Base-by-base conservation (phyloP, 2,113 vertebrate species). In the Hyperopisus bebe region DNA sequence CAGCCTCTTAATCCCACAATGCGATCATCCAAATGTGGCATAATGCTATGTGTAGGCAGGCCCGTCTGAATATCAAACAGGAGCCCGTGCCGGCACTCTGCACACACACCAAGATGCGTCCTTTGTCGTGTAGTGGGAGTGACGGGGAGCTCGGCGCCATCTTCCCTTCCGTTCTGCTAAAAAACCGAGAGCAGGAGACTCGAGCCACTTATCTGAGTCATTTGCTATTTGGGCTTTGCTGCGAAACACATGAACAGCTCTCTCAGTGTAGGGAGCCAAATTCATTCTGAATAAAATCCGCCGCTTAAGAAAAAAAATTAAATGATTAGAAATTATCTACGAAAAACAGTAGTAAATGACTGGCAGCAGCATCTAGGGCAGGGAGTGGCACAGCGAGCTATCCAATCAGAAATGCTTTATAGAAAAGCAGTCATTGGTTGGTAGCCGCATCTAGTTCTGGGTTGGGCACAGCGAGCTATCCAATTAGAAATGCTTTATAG, bases 1-100 rank as follows among this genome's bases (percentile, higher is more conserved):
- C 96, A 94, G 94, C 94, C 94, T 93, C 94, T 94, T 97, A 96
- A 96, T 97, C 95, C 95, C 94, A 95, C 96, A 96, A 95, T 95
- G 93, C 95, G 94, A 96, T 97, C 96, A 95, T 94, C 95, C 95
- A 95, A 94, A 95, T 94, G 93, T 94, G 95, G 96, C 94, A 95
- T 95, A 95, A 95, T 96, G 95, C 96, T 88, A 92, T 93, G 94
- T 95, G 95, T 95, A 95, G 96, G 93, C 94, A 95, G 94, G 93
- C 92, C 86, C 94, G 95, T 95, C 94, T 95, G 94, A 94, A 95
- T 95, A 95, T 95, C 94, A 96, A 95, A 95, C 94, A 95, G 94
- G 92, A 92, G 88, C 91, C 90, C 89, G 93, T 94, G 95, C 94
- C 44, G 90, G 92, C 92, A 92, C 89, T 83, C 50, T 87, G 90